Evolutionary conservation across 2,888 invertebrate species (phyloP).

Genomic region (Phytoseiulus persimilis): DNA sequence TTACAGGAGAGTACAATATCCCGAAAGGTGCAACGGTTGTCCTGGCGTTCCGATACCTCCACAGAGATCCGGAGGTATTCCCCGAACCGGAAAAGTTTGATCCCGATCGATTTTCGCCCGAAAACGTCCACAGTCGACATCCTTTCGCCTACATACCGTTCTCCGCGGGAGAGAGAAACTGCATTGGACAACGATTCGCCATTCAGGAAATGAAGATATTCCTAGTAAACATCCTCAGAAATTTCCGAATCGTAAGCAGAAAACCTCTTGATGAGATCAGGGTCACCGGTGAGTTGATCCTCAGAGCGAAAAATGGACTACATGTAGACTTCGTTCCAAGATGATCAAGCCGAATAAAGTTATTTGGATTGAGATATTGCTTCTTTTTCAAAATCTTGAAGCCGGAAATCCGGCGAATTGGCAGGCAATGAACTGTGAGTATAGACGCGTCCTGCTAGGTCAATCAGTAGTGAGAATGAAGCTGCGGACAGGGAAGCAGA

Average conservation of each 20-base stretch:
- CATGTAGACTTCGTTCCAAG: constrained; percentile 5
- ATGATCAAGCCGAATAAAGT: not conserved
- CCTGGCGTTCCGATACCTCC: not conserved
- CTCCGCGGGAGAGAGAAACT: not conserved
- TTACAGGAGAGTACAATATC: not conserved
- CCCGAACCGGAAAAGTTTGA: constrained; percentile 12
- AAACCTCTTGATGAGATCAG: not conserved
- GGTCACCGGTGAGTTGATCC: not conserved
- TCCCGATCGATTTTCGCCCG: not conserved
- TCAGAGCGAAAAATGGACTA: not conserved
- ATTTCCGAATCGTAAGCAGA: not conserved
- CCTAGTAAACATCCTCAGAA: not conserved
- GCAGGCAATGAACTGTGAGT: too few relatives aligned
- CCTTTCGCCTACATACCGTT: constrained; percentile 9
- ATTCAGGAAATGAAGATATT: not conserved
- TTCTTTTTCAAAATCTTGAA: too few relatives aligned
- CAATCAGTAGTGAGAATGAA: too few relatives aligned
- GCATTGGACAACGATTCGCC: constrained; percentile 13
- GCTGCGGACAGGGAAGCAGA: too few relatives aligned
- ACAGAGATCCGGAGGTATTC: not conserved
- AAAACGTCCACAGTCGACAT: not conserved
- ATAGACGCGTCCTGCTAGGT: too few relatives aligned
- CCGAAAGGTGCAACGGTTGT: not conserved
- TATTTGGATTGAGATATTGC: too few relatives aligned
- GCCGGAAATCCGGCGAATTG: too few relatives aligned